Base-by-base conservation (phyloP, 1,140 invertebrate species). In the Chelonus insularis region DNA sequence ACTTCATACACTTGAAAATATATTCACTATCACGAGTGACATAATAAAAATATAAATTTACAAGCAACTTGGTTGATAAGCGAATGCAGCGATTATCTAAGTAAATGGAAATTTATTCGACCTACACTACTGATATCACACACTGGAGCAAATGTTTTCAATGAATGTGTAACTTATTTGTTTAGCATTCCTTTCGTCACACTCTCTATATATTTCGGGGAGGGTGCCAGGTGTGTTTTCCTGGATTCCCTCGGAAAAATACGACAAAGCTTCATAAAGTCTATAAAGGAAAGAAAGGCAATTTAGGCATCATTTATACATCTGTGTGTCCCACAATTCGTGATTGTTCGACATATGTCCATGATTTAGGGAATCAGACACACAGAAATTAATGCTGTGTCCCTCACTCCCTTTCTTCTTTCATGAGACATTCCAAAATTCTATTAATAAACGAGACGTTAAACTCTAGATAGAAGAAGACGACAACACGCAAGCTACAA, bases 371-470 rank as follows among this genome's bases (percentile, higher is more conserved):
- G 43, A 18, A 45, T 45, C n/a, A 41, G 14, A 45, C 43, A 45
- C 2, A 3, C 6, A n/a, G 6, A 45, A 45, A n/a, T 14, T n/a
- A 45, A 45, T 45, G 36, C 16, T 7, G 18, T 45, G 43, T 6
- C 16, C 43, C 16, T 45, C 4, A 6, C 16, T 45, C 16, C 43
- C 25, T 29, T 7, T 29, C 25, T 29, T 4, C 25, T 29, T 7
- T 25, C 12, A 18, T 16, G 50, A 52, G 50, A 52, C 50, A 52
- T 52, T 34, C 32, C 29, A 23, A 7, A 20, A 41, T 32, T 51
- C 48, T 60, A 60, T 54, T 60, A 54, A 60, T 60, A 60, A 54
- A 54, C 37, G 21, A 25, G 29, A 21, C 50, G 54, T 52, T 60
- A 60, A 45, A 11, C 43, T 60, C 23, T 0, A 29, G 23, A 29